Evolutionary conservation across 1,140 invertebrate species (phyloP).

Genomic region (Atta cephalotes): DNA sequence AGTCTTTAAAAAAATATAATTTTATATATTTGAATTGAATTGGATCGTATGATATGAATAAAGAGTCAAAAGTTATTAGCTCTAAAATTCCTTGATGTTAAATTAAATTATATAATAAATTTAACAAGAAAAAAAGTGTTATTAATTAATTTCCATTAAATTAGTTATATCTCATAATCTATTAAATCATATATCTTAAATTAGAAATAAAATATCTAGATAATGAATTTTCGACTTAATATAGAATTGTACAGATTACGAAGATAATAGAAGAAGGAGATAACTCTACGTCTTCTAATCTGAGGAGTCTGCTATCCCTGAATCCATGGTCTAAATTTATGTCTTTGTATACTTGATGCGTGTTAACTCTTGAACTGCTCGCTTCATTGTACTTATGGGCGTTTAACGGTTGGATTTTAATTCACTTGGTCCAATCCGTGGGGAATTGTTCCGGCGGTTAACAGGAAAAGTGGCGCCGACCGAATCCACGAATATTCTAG

Average conservation of each 20-base stretch:
- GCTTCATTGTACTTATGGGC: conserved; percentile 38
- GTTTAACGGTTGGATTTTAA: conserved; percentile 51
- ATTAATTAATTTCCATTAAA: not conserved
- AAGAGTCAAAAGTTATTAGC: not conserved
- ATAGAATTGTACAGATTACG: conserved; percentile 3
- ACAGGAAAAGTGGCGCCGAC: conserved; percentile 60
- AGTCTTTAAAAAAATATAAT: not conserved
- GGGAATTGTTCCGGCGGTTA: conserved; percentile 38
- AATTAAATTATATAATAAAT: not conserved
- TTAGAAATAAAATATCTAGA: not conserved
- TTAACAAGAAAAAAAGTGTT: not conserved
- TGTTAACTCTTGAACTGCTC: conserved; percentile 6
- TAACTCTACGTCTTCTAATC: conserved; percentile 14
- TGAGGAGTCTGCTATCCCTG: not conserved
- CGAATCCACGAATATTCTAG: conserved; percentile 58
- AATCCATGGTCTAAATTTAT: conserved; percentile 52
- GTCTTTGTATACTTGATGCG: conserved; percentile 56
- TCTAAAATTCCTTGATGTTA: not conserved
- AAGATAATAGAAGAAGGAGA: conserved; percentile 17
- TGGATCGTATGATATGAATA: not conserved
- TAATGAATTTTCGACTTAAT: conserved; percentile 9
- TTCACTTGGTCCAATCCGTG: conserved; percentile 37
- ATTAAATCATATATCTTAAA: not conserved
- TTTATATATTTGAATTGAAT: not conserved
- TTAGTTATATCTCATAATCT: too few relatives aligned